phyloP scores from a whole-genome alignment of 2,888 invertebrate genomes.

The Sepiola atlantica region DNA sequence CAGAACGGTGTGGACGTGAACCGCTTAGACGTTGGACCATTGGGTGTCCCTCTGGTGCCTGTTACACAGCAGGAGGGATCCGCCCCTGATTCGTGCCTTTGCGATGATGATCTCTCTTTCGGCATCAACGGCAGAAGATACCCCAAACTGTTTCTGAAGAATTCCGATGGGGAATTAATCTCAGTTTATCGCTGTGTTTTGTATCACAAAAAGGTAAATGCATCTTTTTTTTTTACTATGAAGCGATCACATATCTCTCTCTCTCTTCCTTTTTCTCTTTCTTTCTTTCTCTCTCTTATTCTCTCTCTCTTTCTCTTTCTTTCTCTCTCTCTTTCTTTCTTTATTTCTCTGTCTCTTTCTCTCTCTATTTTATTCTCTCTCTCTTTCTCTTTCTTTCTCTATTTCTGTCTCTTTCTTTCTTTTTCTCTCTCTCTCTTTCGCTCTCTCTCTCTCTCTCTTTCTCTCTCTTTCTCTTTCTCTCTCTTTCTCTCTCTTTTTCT shows the following conservation, averaged over 20 bases:
- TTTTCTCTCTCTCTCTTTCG: too few relatives aligned
- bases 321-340: too few relatives aligned
- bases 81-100: not conserved
- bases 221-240: not conserved
- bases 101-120: conserved; percentile 43
- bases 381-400: too few relatives aligned
- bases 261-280: not conserved
- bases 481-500: too few relatives aligned
- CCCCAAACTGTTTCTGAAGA: conserved; percentile 85
- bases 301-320: not conserved
- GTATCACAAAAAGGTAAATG: conserved; percentile 79
- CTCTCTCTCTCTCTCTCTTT: too few relatives aligned
- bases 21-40: not conserved
- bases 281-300: not conserved
- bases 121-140: conserved; percentile 58
- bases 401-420: too few relatives aligned
- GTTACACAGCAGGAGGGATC: not conserved
- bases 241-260: not conserved
- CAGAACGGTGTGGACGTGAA: not conserved
- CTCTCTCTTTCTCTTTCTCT: too few relatives aligned
- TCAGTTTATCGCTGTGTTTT: conserved; percentile 85
- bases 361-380: too few relatives aligned
- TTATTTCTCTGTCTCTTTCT: too few relatives aligned
- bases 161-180: conserved; percentile 81
- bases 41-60: not conserved